Evolutionary conservation across 2,888 invertebrate species (phyloP).

Genomic region (Sericinus montela): DNA sequence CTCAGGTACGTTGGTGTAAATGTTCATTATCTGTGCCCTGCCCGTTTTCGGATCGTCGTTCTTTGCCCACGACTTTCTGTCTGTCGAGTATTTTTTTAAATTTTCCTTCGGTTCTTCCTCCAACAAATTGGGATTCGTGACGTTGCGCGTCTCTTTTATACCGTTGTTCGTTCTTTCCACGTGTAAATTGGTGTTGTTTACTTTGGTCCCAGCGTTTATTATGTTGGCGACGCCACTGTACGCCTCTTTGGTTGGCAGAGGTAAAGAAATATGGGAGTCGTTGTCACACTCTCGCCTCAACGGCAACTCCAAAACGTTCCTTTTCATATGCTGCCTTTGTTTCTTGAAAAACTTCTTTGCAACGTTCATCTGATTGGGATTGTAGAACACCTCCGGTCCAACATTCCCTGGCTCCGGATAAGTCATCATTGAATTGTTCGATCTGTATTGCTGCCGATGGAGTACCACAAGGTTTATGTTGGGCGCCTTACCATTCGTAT

Average conservation of each 20-base stretch:
- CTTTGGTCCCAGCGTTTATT: constrained; percentile 85
- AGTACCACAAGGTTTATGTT: constrained; percentile 85
- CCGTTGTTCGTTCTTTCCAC: constrained; percentile 79
- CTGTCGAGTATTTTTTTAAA: constrained; percentile 59
- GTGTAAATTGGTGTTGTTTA: constrained; percentile 90
- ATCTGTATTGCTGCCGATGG: constrained; percentile 86
- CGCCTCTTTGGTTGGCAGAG: constrained; percentile 65
- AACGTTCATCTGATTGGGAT: constrained; percentile 95
- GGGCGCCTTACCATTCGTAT: constrained; percentile 72
- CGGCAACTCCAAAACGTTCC: constrained; percentile 85
- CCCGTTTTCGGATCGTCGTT: constrained; percentile 56
- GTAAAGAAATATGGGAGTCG: constrained; percentile 72
- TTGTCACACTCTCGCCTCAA: constrained; percentile 79
- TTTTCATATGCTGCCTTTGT: constrained; percentile 86
- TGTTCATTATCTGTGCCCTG: constrained; percentile 73
- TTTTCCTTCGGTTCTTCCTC: constrained; percentile 81
- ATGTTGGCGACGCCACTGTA: constrained; percentile 80
- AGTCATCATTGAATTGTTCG: constrained; percentile 83
- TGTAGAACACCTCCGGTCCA: constrained; percentile 91
- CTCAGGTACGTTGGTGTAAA: constrained; percentile 82
- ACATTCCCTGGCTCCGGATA: constrained; percentile 74
- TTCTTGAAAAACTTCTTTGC: constrained; percentile 96
- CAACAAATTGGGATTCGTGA: constrained; percentile 82
- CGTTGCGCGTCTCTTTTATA: constrained; percentile 77
- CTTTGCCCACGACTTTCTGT: constrained; percentile 61